phyloP scores from a whole-genome alignment of 2,888 invertebrate species.

The Shargacucullia verbasci region DNA sequence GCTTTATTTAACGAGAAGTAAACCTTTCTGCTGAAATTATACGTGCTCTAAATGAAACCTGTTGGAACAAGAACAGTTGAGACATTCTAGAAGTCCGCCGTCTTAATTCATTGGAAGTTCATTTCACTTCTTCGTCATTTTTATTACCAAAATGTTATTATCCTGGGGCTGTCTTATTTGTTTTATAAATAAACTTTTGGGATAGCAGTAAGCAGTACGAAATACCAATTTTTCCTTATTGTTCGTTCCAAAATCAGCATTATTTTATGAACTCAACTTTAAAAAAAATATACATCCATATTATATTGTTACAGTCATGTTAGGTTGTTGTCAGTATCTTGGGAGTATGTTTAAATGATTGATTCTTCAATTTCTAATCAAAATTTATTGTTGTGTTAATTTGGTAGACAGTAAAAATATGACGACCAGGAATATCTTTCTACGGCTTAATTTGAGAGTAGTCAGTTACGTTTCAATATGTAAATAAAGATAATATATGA shows the following conservation, averaged over 20 bases:
- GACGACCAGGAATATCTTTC: too few species aligned
- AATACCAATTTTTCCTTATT: conserved; percentile 20
- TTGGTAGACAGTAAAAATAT: too few species aligned
- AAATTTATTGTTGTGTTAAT: conserved; percentile 9
- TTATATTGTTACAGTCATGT: conserved; percentile 14
- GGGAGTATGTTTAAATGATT: too few species aligned
- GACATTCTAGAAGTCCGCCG: too few species aligned
- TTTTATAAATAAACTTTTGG: conserved; percentile 9
- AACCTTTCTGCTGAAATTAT: conserved; percentile 5
- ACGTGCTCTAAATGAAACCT: not conserved
- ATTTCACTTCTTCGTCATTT: conserved; percentile 11
- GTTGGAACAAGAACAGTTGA: not conserved
- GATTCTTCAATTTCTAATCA: too few species aligned
- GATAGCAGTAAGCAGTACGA: conserved; percentile 7
- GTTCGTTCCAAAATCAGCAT: conserved; percentile 12
- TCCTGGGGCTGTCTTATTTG: conserved; percentile 5
- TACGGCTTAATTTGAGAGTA: too few species aligned
- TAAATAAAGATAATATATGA: too few species aligned
- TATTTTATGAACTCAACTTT: conserved; percentile 16
- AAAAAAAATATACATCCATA: too few species aligned
- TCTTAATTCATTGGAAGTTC: too few species aligned
- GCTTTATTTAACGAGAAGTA: conserved; percentile 5
- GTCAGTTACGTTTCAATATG: too few species aligned
- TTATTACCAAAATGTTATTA: conserved; percentile 19
- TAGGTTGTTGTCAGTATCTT: too few species aligned